Base-by-base conservation (phyloP, 1,140 invertebrate genomes). In the Amphibalanus amphitrite region DNA sequence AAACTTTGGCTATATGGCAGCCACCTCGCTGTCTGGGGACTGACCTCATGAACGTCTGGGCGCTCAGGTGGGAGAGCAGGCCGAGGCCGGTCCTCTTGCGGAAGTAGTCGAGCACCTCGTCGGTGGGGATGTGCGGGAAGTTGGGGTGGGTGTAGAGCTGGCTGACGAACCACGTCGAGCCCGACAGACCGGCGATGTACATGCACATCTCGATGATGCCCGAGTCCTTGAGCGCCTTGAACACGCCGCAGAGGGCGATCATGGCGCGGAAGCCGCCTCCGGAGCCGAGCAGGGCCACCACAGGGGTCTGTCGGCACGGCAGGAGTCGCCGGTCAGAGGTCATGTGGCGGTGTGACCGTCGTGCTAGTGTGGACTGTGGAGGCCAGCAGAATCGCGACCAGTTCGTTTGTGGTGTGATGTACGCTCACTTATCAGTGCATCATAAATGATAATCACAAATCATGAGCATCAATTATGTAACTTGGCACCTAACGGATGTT, bases 181-280 rank as follows among this genome's bases (percentile, higher is more conserved):
- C 82, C 1, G 82, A 83, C 0, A 83, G 75, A 0, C 81, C 81
- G 29, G 80, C 77, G 0, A 79, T 74, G 74, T 82, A 83, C 23
- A 80, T 80, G 25, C 76, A 69, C 73, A 80, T 82, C 74, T 83
- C 82, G 10, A 83, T 71, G 13, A 83, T 75, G 4, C 80, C 79
- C 15, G 76, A 76, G 29, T 82, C 79, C 17, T 77, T 72, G 20
- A 83, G 72, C 0, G 80, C 82, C 72, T 82, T 82, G 59, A 82
- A 75, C 10, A 79, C 82, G 6, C 82, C 82, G 76, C 80, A 80
- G 28, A 81, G 76, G 20, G 77, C 81, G 38, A 79, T 80, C 80
- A 83, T 82, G 26, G 82, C 82, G 17, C 82, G 78, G 76, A 84
- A 83, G 10, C 82, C 82, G 15, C 82, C 82, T 25, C 82, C 82